Conservation (phyloP, 2,888 invertebrate genomes). For the Drosophila vallismaia region DNA sequence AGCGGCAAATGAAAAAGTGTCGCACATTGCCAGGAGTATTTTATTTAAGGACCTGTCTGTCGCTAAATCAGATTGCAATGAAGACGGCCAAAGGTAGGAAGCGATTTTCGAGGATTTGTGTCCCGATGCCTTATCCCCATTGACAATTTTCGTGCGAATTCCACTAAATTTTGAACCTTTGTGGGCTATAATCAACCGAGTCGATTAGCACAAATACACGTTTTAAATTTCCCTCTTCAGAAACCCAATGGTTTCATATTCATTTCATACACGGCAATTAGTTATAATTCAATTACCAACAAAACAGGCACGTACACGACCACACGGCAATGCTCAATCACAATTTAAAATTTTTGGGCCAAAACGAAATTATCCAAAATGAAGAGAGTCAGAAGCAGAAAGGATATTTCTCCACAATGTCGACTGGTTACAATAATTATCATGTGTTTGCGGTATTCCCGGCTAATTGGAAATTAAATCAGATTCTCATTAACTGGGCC, state of each 20-base stretch:
- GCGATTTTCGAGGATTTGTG: slow-evolving; percentile 29
- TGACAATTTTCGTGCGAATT: slow-evolving; percentile 11
- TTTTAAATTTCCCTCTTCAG: not conserved
- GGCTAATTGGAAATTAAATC: slow-evolving; percentile 59
- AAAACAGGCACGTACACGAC: slow-evolving; percentile 41
- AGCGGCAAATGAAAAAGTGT: slow-evolving; percentile 46
- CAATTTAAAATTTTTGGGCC: slow-evolving; percentile 54
- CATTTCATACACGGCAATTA: slow-evolving; percentile 38
- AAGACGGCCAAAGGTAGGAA: slow-evolving; percentile 20
- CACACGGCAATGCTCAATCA: slow-evolving; percentile 43
- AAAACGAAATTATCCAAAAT: slow-evolving; percentile 48
- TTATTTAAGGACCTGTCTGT: slow-evolving; percentile 17
- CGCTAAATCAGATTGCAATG: slow-evolving; percentile 30
- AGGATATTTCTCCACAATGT: not conserved
- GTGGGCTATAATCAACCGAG: slow-evolving; percentile 2
- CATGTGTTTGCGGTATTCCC: not conserved
- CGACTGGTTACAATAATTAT: slow-evolving; percentile 4
- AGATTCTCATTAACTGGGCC: slow-evolving; percentile 39
- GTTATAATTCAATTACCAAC: slow-evolving; percentile 63
- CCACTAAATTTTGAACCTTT: not conserved
- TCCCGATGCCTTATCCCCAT: not conserved
- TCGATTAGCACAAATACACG: not conserved
- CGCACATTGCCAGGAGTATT: slow-evolving; percentile 27
- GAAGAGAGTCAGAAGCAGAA: slow-evolving; percentile 2
- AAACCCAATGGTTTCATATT: not conserved